Base-by-base conservation (phyloP, 2,888 invertebrate species). In the Agrotis segetum region DNA sequence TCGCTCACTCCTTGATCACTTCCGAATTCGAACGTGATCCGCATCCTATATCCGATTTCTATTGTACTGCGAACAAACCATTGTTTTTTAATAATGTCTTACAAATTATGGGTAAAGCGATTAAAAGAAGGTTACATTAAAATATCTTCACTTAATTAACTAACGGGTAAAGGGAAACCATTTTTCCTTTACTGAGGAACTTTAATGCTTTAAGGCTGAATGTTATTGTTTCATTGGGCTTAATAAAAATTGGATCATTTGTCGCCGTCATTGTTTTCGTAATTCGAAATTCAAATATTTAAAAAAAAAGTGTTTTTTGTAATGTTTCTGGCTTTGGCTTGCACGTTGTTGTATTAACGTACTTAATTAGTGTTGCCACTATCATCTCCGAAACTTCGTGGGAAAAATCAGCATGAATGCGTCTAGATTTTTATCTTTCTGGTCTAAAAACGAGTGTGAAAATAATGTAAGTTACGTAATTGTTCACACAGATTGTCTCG, bases 1-100 rank as follows among this genome's bases (percentile, higher is more conserved):
- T 86, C 86, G 71, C 71, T 74, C 55, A 83, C 74, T 81, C 83
- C 83, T 86, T 86, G 79, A 79, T 78, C 77, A 69, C 82, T 86
- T 86, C 85, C 85, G 83, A 86, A 85, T 58, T 61, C 62, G 71
- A 71, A 73, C 85, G 83, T 86, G 85, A 79, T 76, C 60, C 62
- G 87, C 77, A 85, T 85, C 69, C 80, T 76, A 68, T 77, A 80
- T 74, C 79, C 77, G 83, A 85, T 82, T 82, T 83, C 85, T 84
- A 84, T 85, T 85, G 80, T 75, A 60, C 52, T 62, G 61, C 55
- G 21, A 60, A 40, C 60, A 47, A 47, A 55, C 72, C 72, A 79
- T 82, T 85, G 69, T 76, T 49, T 64, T 72, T 65, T 58, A 65
- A 46, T 55, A 72, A 58, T 29, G 24, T 52, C 47, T 64, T 73